Percentiles rank a stretch among this genome's conserved stretches.
phyloP scores from a whole-genome alignment of 1,140 invertebrate species.

The Dendrolimus kikuchii region DNA sequence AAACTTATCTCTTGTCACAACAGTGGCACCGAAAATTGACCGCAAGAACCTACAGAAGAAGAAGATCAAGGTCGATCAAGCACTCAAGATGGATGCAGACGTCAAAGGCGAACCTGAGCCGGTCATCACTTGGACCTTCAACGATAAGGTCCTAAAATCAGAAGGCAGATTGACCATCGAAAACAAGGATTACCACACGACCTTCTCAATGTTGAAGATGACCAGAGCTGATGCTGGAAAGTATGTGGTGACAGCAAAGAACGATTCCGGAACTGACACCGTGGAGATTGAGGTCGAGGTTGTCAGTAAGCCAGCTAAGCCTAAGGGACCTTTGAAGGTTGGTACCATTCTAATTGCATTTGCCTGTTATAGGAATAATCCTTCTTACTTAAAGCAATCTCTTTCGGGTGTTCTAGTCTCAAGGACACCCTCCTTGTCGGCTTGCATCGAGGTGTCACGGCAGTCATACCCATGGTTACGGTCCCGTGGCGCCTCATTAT shows the following conservation, averaged over 20 bases:
- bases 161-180: constrained; percentile 85
- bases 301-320: constrained; percentile 86
- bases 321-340: constrained; percentile 91
- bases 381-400: too few relatives aligned
- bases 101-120: constrained; percentile 94
- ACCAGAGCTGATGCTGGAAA: constrained; percentile 87
- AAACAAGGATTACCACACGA: constrained; percentile 95
- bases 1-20: constrained; percentile 20
- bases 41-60: constrained; percentile 92
- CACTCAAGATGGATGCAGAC: constrained; percentile 90
- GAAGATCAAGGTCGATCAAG: constrained; percentile 87
- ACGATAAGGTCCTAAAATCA: constrained; percentile 77
- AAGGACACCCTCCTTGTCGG: too few relatives aligned
- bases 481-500: too few relatives aligned
- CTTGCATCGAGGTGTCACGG: too few relatives aligned
- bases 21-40: constrained; percentile 95
- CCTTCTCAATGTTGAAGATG: constrained; percentile 87
- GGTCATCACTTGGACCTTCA: constrained; percentile 87
- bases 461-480: too few relatives aligned
- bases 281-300: constrained; percentile 95
- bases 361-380: too few relatives aligned
- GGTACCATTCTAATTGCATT: constrained; percentile 6
- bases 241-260: constrained; percentile 93
- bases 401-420: too few relatives aligned
- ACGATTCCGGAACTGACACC: constrained; percentile 93